Conservation (phyloP, 2,113 vertebrate genomes). For the Centropus bengalensis region DNA sequence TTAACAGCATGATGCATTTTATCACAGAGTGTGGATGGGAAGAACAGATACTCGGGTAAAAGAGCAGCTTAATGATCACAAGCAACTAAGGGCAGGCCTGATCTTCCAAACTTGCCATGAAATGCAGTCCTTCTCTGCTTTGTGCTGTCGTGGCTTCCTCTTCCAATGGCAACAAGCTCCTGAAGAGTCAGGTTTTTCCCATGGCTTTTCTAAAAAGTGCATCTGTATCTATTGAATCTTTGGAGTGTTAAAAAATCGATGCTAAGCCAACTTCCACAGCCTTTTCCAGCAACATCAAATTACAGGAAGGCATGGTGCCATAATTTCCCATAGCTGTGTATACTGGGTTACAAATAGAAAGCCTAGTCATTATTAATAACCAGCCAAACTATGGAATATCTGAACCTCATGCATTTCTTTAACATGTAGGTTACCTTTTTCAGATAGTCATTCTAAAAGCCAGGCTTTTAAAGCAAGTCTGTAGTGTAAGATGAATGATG, state of each 20-base stretch:
- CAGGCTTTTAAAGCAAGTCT: slow-evolving; percentile 43
- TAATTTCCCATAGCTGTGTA: background rate
- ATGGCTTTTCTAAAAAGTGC: background rate
- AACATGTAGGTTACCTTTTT: background rate
- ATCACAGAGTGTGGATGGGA: background rate
- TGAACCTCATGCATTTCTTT: background rate
- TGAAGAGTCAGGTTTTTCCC: background rate
- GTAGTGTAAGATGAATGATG: slow-evolving; percentile 5
- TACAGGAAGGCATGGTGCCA: slow-evolving; percentile 25
- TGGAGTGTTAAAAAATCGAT: background rate
- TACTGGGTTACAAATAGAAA: slow-evolving; percentile 7
- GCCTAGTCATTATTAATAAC: background rate
- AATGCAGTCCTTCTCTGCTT: background rate
- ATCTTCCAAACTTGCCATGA: background rate
- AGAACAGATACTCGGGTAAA: background rate
- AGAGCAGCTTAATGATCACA: background rate
- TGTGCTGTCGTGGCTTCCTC: background rate
- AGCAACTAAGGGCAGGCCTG: background rate
- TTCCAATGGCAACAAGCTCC: background rate
- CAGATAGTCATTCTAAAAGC: background rate
- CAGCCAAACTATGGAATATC: background rate
- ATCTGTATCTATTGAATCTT: slow-evolving; percentile 18
- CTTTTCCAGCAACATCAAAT: slow-evolving; percentile 12
- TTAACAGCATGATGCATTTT: background rate
- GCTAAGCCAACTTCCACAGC: slow-evolving; percentile 18